Evolutionary conservation across 2,797 vertebrate species (phyloP).

Genomic region (Pyrocephalus nanus): DNA sequence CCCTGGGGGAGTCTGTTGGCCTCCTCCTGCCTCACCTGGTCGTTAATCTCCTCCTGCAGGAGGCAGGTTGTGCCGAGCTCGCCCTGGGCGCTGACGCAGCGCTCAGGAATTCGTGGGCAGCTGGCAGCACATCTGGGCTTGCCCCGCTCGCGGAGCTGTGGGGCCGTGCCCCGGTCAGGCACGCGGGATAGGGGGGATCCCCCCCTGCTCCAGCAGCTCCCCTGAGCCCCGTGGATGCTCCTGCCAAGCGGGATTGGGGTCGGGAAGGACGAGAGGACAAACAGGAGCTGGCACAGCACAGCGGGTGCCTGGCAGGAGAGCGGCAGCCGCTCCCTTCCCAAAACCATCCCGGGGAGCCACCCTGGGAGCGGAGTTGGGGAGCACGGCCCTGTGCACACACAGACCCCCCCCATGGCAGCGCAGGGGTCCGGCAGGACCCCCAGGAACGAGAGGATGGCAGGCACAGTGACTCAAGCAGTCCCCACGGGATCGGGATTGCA

Average conservation of each 20-base stretch:
- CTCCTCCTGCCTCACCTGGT: not conserved
- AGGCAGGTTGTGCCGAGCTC: not conserved
- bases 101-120: slow-evolving; percentile 15
- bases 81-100: not conserved
- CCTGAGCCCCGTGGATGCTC: not conserved
- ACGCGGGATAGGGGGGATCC: not conserved
- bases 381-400: not conserved
- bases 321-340: not conserved
- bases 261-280: not conserved
- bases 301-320: not conserved
- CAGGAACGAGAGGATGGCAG: not conserved
- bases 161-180: not conserved
- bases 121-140: slow-evolving; percentile 6
- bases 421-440: not conserved
- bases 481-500: accelerated
- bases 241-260: not conserved
- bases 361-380: accelerated
- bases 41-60: not conserved
- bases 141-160: not conserved
- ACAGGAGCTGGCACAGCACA: accelerated
- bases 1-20: not conserved
- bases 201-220: not conserved
- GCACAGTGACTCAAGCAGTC: not conserved
- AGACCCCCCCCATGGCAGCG: not conserved
- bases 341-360: not conserved